These are phyloP conservation scores for Graphium colonna DNA, from an alignment of 2,888 invertebrate species.

Conservation along the genomic window DNA sequence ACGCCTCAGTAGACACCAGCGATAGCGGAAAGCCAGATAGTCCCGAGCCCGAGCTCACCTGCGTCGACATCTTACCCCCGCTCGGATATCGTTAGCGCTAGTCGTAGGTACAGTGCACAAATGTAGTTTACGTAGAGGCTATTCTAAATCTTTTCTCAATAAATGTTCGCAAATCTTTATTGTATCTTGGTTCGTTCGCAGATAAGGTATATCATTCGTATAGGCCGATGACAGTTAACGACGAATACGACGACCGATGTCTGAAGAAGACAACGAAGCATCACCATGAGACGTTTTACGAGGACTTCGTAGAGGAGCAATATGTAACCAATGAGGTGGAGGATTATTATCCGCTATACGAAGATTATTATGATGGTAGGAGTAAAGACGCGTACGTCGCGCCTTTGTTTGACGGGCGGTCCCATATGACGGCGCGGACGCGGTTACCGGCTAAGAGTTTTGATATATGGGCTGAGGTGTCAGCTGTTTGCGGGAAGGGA, in stretches of 20 bases:
- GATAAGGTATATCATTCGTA: conserved; percentile 45
- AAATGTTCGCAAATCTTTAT: conserved; percentile 24
- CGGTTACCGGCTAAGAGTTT: conserved; percentile 65
- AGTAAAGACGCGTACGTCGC: conserved; percentile 52
- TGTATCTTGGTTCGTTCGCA: conserved; percentile 52
- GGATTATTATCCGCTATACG: conserved; percentile 47
- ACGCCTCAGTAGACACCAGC: conserved; percentile 68
- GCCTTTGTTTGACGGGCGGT: conserved; percentile 66
- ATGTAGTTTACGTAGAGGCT: conserved; percentile 26
- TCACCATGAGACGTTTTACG: conserved; percentile 33
- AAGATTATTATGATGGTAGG: conserved; percentile 54
- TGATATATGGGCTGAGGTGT: conserved; percentile 72
- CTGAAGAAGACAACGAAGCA: too few species aligned
- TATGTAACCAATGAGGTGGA: conserved; percentile 51
- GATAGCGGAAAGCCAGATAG: conserved; percentile 73
- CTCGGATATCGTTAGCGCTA: conserved; percentile 70
- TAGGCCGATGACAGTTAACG: conserved; percentile 9
- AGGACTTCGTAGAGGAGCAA: too few species aligned
- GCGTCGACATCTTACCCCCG: conserved; percentile 67
- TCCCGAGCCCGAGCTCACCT: conserved; percentile 65
- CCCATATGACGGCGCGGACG: conserved; percentile 57
- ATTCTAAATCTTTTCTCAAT: conserved; percentile 13
- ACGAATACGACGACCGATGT: conserved; percentile 17
- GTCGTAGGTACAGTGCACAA: conserved; percentile 34
- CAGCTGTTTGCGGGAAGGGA: conserved; percentile 62